These are phyloP conservation scores for Gulo gulo DNA, from an alignment of 2,113 vertebrate genomes.

Conservation along the genomic window DNA sequence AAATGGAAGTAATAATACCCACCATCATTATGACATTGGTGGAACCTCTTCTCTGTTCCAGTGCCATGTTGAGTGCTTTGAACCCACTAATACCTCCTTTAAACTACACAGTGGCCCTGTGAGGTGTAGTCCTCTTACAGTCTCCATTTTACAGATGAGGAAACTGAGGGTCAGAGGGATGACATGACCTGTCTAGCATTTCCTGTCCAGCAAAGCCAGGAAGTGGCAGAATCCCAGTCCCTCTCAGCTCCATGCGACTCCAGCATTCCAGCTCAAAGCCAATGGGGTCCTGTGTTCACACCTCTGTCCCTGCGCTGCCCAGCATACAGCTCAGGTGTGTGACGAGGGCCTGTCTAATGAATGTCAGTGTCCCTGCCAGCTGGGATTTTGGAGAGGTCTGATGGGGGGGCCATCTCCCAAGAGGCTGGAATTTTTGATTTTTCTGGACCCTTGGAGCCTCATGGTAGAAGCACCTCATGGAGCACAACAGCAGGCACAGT, in stretches of 20 bases:
- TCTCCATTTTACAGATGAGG: background rate
- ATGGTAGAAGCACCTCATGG: background rate
- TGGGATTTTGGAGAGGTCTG: background rate
- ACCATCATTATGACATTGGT: rapidly evolving
- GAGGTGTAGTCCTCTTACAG: background rate
- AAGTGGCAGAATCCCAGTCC: background rate
- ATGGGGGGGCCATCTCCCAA: background rate
- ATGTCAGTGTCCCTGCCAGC: background rate
- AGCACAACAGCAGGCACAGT: background rate
- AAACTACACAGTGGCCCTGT: background rate
- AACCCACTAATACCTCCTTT: background rate
- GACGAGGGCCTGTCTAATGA: rapidly evolving
- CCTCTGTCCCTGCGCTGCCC: background rate
- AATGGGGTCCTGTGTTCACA: background rate
- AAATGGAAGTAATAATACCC: background rate
- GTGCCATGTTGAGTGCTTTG: background rate
- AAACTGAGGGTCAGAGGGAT: background rate
- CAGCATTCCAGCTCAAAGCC: background rate
- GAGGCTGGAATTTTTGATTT: background rate
- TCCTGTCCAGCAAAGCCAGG: background rate
- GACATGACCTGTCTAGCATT: background rate
- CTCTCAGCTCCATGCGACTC: background rate
- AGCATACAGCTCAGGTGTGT: background rate
- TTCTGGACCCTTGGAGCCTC: background rate
- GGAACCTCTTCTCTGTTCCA: background rate